Base-by-base conservation (phyloP, 2,113 vertebrate species). In the Limnothrissa miodon region DNA sequence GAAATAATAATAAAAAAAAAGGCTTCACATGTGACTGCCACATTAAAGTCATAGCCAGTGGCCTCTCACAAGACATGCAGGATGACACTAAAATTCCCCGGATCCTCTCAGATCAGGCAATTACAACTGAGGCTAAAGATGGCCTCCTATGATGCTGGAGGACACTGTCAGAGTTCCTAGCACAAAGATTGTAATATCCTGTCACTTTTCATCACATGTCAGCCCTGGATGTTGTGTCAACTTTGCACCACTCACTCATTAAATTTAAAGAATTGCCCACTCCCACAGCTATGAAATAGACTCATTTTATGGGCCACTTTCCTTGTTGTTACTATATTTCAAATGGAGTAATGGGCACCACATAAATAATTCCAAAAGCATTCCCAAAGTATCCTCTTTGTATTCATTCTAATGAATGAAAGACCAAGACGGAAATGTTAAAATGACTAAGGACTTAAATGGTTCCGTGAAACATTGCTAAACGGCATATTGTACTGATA, bases 11-110 rank as follows among this genome's bases (percentile, higher is more conserved):
- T 23, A 23, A 23, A 56, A 56, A 48, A 56, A 23, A 56, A 56
- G 21, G 11, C 66, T 74, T 74, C 66, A 74, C 11, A 11, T 33
- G 62, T 70, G 62, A 33, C 62, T 29, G 62, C 62, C 62, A 70
- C 62, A 70, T 70, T 70, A 70, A 70, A 70, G 62, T 33, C 62
- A 70, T 70, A 13, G 15, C 29, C 33, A 74, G 36, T 74, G 66
- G n/a, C 59, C n/a, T 62, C n/a, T 62, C 4, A 29, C 59, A 62
- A 25, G 59, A 29, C 29, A 36, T 66, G 62, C 62, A 1, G 4
- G 36, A 25, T 70, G 62, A 11, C 62, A 33, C 13, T 15, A 1
- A 15, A 15, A 74, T 36, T 3, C 33, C 4, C 15, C 29, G 29
- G 29, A 74, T 74, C 4, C 66, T 74, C 66, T 17, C 29, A 21